Evolutionary conservation across 2,113 vertebrate species (phyloP).

Genomic region (Cyprinodon brontotheroides): DNA sequence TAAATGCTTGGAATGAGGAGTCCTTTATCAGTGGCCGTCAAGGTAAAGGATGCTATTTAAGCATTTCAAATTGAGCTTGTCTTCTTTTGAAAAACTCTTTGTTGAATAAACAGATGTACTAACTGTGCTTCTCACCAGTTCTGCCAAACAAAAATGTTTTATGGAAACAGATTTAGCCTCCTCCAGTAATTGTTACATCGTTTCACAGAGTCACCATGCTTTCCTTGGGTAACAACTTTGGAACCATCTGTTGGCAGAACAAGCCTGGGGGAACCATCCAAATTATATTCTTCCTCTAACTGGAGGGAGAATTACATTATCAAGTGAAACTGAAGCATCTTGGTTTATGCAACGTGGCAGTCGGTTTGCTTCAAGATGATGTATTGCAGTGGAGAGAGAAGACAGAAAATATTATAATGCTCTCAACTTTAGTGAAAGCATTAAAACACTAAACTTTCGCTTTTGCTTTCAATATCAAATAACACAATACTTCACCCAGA

Average conservation of each 20-base stretch:
- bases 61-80: too few relatives aligned
- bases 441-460: background rate
- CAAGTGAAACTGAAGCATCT: background rate
- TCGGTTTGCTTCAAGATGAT: background rate
- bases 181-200: background rate
- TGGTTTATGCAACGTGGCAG: background rate
- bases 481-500: background rate
- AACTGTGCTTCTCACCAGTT: background rate
- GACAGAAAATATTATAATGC: background rate
- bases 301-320: background rate
- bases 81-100: background rate
- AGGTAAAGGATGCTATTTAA: too few relatives aligned
- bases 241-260: too few relatives aligned
- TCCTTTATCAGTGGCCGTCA: too few relatives aligned
- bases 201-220: background rate
- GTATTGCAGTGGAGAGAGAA: background rate
- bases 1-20: too few relatives aligned
- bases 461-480: background rate
- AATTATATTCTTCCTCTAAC: background rate
- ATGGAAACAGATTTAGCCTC: background rate
- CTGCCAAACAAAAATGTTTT: background rate
- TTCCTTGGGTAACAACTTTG: background rate
- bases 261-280: background rate
- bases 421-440: background rate
- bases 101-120: background rate